phyloP scores from a whole-genome alignment of 2,888 invertebrate genomes.

The Homarus gammarus region DNA sequence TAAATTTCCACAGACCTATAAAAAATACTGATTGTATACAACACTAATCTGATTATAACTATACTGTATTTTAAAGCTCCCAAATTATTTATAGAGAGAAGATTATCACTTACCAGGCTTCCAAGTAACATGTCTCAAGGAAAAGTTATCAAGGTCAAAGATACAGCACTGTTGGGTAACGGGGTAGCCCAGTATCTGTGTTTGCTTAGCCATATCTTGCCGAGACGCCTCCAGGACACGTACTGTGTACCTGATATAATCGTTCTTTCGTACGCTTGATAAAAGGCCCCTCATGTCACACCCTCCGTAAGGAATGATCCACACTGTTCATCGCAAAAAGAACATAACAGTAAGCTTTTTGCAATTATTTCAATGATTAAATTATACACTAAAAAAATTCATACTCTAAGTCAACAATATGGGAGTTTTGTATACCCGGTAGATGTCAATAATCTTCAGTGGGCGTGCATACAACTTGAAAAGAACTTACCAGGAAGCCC shows the following conservation, averaged over 20 bases:
- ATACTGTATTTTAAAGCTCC: too few species aligned
- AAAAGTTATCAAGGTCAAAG: constrained; percentile 80
- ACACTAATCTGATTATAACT: too few species aligned
- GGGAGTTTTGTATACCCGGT: background rate
- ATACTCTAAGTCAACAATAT: background rate
- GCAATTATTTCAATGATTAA: background rate
- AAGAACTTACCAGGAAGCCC: constrained; percentile 87
- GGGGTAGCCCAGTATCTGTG: constrained; percentile 78
- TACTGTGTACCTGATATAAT: constrained; percentile 86
- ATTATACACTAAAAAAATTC: background rate
- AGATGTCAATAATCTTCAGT: background rate
- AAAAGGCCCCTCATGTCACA: constrained; percentile 90
- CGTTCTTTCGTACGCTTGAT: constrained; percentile 86
- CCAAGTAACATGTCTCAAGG: constrained; percentile 84
- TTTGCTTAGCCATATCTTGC: constrained; percentile 78
- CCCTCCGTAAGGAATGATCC: constrained; percentile 89
- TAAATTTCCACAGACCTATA: too few species aligned
- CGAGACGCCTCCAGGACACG: constrained; percentile 83
- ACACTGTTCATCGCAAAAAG: constrained; percentile 81
- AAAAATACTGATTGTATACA: too few species aligned
- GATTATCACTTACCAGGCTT: constrained; percentile 84
- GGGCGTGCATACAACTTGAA: too few species aligned
- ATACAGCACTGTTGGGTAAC: constrained; percentile 79
- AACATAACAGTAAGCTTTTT: background rate
- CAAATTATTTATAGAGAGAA: background rate